Conservation (phyloP, 2,113 vertebrate genomes). For the Caretta caretta region DNA sequence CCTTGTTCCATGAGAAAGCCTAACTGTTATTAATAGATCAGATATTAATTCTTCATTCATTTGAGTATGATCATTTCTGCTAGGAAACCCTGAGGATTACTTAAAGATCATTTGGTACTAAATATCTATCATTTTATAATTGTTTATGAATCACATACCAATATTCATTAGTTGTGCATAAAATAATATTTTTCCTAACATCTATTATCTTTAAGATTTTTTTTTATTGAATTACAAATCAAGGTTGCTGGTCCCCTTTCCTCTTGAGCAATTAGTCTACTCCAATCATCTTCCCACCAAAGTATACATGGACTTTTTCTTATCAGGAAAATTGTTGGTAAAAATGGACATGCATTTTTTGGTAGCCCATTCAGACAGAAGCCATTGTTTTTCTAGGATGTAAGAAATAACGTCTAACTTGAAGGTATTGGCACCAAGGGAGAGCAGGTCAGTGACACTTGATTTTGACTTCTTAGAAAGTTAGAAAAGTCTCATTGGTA, state of each 20-base stretch:
- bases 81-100: not conserved
- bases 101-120: not conserved
- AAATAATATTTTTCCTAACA: not conserved
- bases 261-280: not conserved
- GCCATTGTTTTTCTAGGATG: not conserved
- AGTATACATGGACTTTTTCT: not conserved
- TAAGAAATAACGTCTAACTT: not conserved
- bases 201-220: not conserved
- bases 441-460: not conserved
- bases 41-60: too few species aligned
- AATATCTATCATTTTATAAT: fast-evolving
- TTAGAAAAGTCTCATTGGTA: not conserved
- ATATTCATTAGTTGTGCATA: not conserved
- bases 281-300: not conserved
- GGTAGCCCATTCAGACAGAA: not conserved
- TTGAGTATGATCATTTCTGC: not conserved
- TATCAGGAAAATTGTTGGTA: not conserved
- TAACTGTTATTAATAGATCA: not conserved
- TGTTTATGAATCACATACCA: not conserved
- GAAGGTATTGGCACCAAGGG: not conserved
- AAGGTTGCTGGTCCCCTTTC: not conserved
- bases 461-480: not conserved
- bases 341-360: not conserved
- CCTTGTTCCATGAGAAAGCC: not conserved
- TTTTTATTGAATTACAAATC: not conserved